Evolutionary conservation across 2,888 invertebrate genomes (phyloP).

Genomic region (Latrodectus hesperus): DNA sequence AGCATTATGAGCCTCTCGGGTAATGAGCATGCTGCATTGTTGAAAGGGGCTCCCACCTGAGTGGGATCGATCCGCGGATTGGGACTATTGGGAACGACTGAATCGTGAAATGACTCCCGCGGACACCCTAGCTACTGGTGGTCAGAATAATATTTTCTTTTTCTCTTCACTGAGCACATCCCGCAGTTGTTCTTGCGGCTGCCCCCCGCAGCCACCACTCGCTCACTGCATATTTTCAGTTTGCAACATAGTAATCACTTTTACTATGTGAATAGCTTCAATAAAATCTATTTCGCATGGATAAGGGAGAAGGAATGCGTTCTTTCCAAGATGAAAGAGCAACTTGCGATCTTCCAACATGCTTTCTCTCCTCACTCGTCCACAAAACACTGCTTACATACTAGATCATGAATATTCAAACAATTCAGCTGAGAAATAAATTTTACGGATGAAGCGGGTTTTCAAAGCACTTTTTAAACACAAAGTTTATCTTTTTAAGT

Average conservation of each 20-base stretch:
- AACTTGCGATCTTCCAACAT: background rate
- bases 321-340: too few relatives aligned
- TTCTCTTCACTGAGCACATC: background rate
- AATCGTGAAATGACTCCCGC: constrained; percentile 44
- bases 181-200: constrained; percentile 14
- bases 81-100: constrained; percentile 16
- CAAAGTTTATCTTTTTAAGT: too few relatives aligned
- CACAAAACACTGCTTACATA: background rate
- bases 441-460: too few relatives aligned
- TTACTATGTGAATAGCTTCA: too few relatives aligned
- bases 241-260: too few relatives aligned
- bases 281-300: too few relatives aligned
- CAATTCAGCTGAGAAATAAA: too few relatives aligned
- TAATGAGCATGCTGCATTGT: constrained; percentile 19
- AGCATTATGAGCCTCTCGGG: constrained; percentile 1
- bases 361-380: background rate
- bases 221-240: background rate
- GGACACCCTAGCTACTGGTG: constrained; percentile 17
- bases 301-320: too few relatives aligned
- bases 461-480: too few relatives aligned
- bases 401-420: too few relatives aligned
- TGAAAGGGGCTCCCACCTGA: constrained; percentile 48
- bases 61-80: constrained; percentile 15
- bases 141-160: constrained; percentile 22
- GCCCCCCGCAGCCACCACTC: background rate